These are phyloP conservation scores for Holacanthus passer DNA, from an alignment of 2,113 vertebrate species.

Conservation along the genomic window DNA sequence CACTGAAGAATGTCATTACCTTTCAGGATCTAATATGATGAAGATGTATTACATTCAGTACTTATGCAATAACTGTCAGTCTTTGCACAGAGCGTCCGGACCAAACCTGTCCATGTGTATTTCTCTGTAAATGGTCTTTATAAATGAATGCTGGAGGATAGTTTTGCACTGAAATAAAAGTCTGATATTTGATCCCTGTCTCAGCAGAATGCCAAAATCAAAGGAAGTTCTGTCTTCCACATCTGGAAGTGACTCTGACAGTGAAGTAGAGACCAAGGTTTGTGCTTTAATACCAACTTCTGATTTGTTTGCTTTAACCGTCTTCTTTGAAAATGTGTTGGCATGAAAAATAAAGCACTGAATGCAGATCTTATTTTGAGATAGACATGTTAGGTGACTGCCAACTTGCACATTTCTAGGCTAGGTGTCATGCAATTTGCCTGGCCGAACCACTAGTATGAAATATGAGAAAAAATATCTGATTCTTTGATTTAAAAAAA, in stretches of 20 bases:
- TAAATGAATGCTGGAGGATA: background rate
- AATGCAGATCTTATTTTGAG: background rate
- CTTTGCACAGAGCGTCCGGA: background rate
- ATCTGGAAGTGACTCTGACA: slow-evolving; percentile 95
- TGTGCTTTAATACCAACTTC: slow-evolving; percentile 36
- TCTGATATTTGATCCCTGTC: slow-evolving; percentile 21
- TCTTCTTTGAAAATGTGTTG: background rate
- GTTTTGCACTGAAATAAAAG: background rate
- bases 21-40: background rate
- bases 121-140: background rate
- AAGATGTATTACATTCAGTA: too few relatives aligned
- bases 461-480: background rate
- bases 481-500: background rate
- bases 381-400: background rate
- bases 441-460: background rate
- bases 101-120: background rate
- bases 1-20: background rate
- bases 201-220: slow-evolving; percentile 95
- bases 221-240: slow-evolving; percentile 97
- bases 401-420: background rate
- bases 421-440: background rate
- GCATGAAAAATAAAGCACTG: background rate
- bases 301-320: background rate
- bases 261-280: slow-evolving; percentile 97
- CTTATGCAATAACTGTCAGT: background rate